phyloP scores from a whole-genome alignment of 2,888 invertebrate genomes.

The Trissoscelio sp. region DNA sequence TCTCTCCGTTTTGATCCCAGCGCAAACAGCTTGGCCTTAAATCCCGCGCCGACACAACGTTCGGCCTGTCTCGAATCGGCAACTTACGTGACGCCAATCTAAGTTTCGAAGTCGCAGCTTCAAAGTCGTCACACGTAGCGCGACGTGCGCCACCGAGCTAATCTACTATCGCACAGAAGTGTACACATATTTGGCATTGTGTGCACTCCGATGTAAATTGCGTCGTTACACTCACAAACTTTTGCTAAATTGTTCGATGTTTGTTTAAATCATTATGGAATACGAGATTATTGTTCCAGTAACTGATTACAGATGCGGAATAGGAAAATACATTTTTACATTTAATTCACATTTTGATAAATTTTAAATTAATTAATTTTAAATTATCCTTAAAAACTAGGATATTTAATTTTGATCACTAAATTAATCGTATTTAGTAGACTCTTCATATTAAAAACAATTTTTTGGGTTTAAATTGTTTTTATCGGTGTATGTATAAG shows the following conservation, averaged over 20 bases:
- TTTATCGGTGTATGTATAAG: too few relatives aligned
- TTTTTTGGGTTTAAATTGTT: too few relatives aligned
- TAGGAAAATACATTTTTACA: too few relatives aligned
- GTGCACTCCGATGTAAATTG: slow-evolving; percentile 50
- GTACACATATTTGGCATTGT: slow-evolving; percentile 67
- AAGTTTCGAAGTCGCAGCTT: slow-evolving; percentile 77
- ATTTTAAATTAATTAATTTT: too few relatives aligned
- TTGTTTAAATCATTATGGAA: slow-evolving; percentile 30
- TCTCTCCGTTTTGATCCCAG: slow-evolving; percentile 46
- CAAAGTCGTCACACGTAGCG: slow-evolving; percentile 73
- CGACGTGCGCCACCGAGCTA: slow-evolving; percentile 72
- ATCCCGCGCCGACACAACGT: slow-evolving; percentile 45
- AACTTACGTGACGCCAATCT: slow-evolving; percentile 79
- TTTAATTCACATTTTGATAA: too few relatives aligned
- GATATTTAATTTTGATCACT: too few relatives aligned
- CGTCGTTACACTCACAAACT: slow-evolving; percentile 49
- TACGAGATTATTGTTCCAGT: slow-evolving; percentile 12
- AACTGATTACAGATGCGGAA: too few relatives aligned
- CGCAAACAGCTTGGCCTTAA: slow-evolving; percentile 61
- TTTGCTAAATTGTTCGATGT: slow-evolving; percentile 53
- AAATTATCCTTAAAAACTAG: too few relatives aligned
- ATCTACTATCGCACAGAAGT: slow-evolving; percentile 71
- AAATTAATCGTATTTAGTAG: too few relatives aligned
- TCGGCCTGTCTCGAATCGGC: slow-evolving; percentile 66
- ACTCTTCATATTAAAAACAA: too few relatives aligned